Percentiles rank a stretch among this genome's conserved stretches.
phyloP scores from a whole-genome alignment of 2,797 vertebrate species.

The Carduelis carduelis region DNA sequence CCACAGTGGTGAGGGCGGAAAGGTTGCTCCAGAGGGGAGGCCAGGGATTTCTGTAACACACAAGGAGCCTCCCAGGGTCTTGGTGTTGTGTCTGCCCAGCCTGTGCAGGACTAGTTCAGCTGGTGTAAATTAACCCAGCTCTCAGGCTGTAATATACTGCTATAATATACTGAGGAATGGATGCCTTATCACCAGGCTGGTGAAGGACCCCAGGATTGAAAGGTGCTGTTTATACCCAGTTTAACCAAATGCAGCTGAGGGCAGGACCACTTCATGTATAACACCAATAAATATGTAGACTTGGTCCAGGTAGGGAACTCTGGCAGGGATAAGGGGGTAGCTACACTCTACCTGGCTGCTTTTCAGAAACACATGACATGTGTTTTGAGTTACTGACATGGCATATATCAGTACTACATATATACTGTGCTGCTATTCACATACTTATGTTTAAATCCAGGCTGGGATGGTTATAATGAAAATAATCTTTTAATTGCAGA shows the following conservation, averaged over 20 bases:
- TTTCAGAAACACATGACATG: background rate
- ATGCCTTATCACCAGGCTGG: constrained; percentile 18
- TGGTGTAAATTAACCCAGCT: constrained; percentile 57
- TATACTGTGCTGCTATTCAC: background rate
- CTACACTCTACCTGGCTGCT: constrained; percentile 5
- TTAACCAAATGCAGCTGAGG: constrained; percentile 47
- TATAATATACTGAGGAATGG: background rate
- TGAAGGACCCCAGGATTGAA: background rate
- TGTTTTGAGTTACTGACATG: constrained; percentile 20
- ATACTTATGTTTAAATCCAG: background rate
- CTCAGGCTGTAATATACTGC: constrained; percentile 2
- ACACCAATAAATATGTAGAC: constrained; percentile 21
- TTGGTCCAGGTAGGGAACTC: background rate
- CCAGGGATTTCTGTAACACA: constrained; percentile 8
- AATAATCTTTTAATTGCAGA: background rate
- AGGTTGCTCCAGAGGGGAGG: background rate
- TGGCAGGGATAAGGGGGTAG: background rate
- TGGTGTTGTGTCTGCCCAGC: constrained; percentile 49
- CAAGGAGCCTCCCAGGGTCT: constrained; percentile 11
- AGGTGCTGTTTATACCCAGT: background rate
- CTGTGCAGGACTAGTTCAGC: constrained; percentile 20
- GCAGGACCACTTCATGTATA: background rate
- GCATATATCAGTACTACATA: background rate
- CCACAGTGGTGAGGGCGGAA: background rate
- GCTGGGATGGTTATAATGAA: background rate